Conservation (phyloP, 2,888 invertebrate genomes). For the Hydroisotoma schaefferi region DNA sequence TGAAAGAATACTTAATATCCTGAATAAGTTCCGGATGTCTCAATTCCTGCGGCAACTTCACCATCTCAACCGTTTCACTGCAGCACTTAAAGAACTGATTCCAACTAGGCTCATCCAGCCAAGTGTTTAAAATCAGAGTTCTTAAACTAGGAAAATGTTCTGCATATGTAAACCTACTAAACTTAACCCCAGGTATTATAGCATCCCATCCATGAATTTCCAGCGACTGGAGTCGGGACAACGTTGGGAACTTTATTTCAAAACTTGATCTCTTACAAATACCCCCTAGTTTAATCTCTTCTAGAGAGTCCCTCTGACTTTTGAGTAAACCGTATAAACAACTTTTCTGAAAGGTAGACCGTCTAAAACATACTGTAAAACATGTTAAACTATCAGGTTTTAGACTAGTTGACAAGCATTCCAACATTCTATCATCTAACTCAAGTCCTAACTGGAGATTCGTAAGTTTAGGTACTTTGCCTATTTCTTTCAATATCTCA, state of each 20-base stretch:
- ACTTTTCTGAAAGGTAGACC: slow-evolving; percentile 13
- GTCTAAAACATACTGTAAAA: slow-evolving; percentile 23
- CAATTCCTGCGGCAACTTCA: slow-evolving; percentile 36
- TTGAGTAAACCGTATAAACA: slow-evolving; percentile 16
- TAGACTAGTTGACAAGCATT: neutral
- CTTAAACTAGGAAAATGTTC: slow-evolving; percentile 23
- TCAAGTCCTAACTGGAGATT: slow-evolving; percentile 19
- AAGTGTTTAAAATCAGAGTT: slow-evolving; percentile 26
- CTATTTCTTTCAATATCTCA: slow-evolving; percentile 13
- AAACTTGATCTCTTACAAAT: slow-evolving; percentile 25
- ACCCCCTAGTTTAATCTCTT: slow-evolving; percentile 14
- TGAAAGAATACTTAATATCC: slow-evolving; percentile 20
- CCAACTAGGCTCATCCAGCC: slow-evolving; percentile 29
- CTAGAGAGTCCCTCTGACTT: slow-evolving; percentile 13
- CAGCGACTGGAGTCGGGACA: slow-evolving; percentile 12
- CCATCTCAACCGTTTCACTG: neutral
- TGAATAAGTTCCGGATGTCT: slow-evolving; percentile 21
- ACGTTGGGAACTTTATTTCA: slow-evolving; percentile 19
- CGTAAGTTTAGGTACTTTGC: slow-evolving; percentile 2
- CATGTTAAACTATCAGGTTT: slow-evolving; percentile 1
- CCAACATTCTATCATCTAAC: slow-evolving; percentile 16
- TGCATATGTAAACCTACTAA: slow-evolving; percentile 18
- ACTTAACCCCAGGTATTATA: slow-evolving; percentile 19
- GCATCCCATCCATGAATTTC: slow-evolving; percentile 36
- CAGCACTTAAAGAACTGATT: slow-evolving; percentile 24